These are phyloP conservation scores for Antechinus stuartii DNA, from an alignment of 2,113 vertebrate genomes.

Conservation along the genomic window DNA sequence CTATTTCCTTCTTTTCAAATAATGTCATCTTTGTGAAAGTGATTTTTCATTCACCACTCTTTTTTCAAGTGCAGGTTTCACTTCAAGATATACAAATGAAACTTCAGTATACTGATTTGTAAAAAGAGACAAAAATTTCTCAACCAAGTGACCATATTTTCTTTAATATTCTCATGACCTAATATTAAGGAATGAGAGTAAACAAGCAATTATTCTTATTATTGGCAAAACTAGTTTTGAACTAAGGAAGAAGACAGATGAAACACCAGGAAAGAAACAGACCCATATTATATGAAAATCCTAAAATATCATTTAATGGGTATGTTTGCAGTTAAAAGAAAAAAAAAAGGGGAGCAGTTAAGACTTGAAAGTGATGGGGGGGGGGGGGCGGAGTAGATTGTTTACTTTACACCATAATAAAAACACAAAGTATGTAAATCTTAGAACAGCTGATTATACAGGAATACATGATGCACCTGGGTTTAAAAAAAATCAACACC, in stretches of 20 bases:
- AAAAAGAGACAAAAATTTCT: conserved; percentile 8
- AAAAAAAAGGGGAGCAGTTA: not conserved
- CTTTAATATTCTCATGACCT: not conserved
- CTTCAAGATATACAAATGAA: not conserved
- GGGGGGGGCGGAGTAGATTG: not conserved
- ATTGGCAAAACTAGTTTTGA: conserved; percentile 48
- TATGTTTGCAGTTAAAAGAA: conserved; percentile 42
- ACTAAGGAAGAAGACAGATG: conserved; percentile 3
- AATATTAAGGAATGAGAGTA: conserved; percentile 1
- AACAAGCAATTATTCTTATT: conserved; percentile 33
- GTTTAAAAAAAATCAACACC: conserved; percentile 41
- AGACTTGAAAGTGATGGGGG: conserved; percentile 22
- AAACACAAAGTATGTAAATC: conserved; percentile 52
- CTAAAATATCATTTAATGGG: conserved; percentile 3
- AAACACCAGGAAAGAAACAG: conserved; percentile 14
- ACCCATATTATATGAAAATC: conserved; percentile 26
- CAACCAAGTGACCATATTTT: conserved; percentile 22
- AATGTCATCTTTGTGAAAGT: not conserved
- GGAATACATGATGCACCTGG: conserved; percentile 50
- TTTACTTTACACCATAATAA: conserved; percentile 60
- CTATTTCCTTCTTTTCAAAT: conserved; percentile 2
- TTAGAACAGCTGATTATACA: conserved; percentile 64
- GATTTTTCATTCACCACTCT: not conserved
- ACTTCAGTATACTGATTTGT: not conserved
- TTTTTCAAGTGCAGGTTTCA: not conserved